These are phyloP conservation scores for Lasius fuliginosus DNA, from an alignment of 2,888 invertebrate genomes.

Conservation along the genomic window DNA sequence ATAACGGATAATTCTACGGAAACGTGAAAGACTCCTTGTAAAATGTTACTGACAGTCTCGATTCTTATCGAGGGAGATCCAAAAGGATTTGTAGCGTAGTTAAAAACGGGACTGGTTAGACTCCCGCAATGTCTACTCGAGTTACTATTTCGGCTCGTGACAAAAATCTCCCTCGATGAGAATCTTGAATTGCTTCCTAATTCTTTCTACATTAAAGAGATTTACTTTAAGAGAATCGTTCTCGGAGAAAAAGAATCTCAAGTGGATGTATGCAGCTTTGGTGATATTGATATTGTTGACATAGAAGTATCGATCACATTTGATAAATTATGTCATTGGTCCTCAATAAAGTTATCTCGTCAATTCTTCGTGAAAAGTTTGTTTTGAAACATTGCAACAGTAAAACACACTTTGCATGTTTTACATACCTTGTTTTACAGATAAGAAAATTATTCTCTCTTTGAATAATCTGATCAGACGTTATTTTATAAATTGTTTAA, in stretches of 20 bases:
- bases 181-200: neutral
- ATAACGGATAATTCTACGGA: neutral
- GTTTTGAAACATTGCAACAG: neutral
- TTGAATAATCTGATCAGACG: neutral
- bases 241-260: neutral
- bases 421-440: neutral
- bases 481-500: conserved; percentile 1
- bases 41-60: neutral
- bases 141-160: neutral
- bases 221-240: neutral
- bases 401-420: neutral
- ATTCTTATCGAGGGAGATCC: neutral
- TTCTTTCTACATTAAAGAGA: neutral
- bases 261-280: neutral
- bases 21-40: neutral
- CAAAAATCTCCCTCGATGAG: neutral
- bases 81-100: neutral
- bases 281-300: neutral
- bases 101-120: neutral
- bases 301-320: neutral
- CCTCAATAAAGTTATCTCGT: neutral
- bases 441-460: neutral
- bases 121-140: neutral
- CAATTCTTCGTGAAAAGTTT: neutral
- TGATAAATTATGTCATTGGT: neutral